Percentiles rank a stretch among this genome's conserved stretches.
Conservation (phyloP, 2,888 invertebrate genomes). For the Ceramica pisi region DNA sequence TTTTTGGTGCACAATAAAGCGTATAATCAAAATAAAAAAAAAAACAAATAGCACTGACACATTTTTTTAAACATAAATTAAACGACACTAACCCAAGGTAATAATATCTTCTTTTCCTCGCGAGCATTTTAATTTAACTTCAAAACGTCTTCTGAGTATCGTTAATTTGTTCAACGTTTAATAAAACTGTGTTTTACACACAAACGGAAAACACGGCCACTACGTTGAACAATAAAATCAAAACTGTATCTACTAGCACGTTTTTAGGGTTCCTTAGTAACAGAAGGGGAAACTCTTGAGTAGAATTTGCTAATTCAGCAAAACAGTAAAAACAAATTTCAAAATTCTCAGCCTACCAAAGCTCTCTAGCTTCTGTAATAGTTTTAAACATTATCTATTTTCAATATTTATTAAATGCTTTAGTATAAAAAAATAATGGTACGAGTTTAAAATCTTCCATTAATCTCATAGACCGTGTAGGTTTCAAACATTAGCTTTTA, state of each 20-base stretch:
- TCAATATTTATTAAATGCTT: too few relatives aligned
- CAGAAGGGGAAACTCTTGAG: background rate
- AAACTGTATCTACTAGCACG: conserved; percentile 32
- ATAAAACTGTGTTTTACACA: conserved; percentile 34
- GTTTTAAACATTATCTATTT: background rate
- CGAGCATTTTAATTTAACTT: conserved; percentile 44
- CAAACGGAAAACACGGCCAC: conserved; percentile 48
- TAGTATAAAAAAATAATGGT: too few relatives aligned
- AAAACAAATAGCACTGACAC: too few relatives aligned
- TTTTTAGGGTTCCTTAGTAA: conserved; percentile 30
- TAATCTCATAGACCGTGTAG: background rate
- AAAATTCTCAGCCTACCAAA: too few relatives aligned
- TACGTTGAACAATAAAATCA: conserved; percentile 34
- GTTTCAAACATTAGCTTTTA: too few relatives aligned
- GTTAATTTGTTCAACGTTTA: conserved; percentile 6
- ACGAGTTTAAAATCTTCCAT: too few relatives aligned
- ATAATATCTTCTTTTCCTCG: conserved; percentile 57
- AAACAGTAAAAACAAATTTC: too few relatives aligned
- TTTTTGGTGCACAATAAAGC: too few relatives aligned
- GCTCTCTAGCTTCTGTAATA: background rate
- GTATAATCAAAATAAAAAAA: too few relatives aligned
- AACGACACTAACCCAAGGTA: conserved; percentile 39
- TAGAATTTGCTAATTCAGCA: too few relatives aligned
- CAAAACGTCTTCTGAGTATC: background rate
- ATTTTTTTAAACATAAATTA: background rate